These are phyloP conservation scores for Laticauda laticaudata DNA, from an alignment of 2,113 vertebrate genomes.

Conservation along the genomic window DNA sequence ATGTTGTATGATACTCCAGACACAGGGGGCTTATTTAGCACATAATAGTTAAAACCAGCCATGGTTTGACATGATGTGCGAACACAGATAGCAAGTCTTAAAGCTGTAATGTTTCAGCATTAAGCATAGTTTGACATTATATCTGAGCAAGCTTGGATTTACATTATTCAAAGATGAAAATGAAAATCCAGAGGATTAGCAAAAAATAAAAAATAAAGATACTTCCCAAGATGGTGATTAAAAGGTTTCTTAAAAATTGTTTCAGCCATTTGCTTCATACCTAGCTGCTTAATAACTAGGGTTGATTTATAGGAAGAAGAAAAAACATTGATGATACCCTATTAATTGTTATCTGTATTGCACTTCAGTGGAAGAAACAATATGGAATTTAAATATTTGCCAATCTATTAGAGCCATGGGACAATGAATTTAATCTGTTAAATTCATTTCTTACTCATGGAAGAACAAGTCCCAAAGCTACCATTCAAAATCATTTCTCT, in stretches of 20 bases:
- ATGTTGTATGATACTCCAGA: neutral
- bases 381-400: conserved; percentile 47
- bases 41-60: neutral
- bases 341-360: neutral
- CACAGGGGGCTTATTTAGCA: neutral
- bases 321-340: neutral
- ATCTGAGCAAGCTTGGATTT: neutral
- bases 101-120: neutral
- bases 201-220: neutral
- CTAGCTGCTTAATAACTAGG: neutral
- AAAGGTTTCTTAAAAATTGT: neutral
- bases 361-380: conserved; percentile 30
- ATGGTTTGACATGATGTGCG: neutral
- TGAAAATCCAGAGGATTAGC: neutral
- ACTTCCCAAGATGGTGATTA: neutral
- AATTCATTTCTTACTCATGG: conserved; percentile 19
- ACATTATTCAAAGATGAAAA: neutral
- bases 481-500: neutral
- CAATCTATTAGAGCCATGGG: conserved; percentile 23
- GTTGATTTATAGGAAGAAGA: neutral
- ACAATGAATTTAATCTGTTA: conserved; percentile 28
- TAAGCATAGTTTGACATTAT: neutral
- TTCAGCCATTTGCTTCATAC: neutral
- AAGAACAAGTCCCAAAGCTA: conserved; percentile 12
- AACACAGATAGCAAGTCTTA: neutral